Percentiles rank a stretch among this genome's conserved stretches.
Conservation (phyloP, 2,888 invertebrate species). For the Drosophila formosana region DNA sequence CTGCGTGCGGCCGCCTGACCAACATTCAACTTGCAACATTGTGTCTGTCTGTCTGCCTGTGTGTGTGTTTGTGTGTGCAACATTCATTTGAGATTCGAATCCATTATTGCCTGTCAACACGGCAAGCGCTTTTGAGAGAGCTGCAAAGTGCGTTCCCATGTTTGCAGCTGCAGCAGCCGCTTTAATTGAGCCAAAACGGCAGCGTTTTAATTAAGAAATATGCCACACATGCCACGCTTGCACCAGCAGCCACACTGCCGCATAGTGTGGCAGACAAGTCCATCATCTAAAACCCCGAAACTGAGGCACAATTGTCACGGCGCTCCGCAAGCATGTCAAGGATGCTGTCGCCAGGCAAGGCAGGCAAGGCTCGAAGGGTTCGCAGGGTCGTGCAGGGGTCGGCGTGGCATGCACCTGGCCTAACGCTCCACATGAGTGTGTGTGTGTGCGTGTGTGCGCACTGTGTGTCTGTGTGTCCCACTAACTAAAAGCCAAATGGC, state of each 20-base stretch:
- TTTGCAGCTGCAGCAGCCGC: slow-evolving; percentile 22
- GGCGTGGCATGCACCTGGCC: slow-evolving; percentile 40
- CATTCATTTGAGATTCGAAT: slow-evolving; percentile 7
- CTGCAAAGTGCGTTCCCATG: slow-evolving; percentile 58
- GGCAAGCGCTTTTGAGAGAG: slow-evolving; percentile 12
- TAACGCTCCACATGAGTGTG: not conserved
- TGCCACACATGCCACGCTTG: slow-evolving; percentile 20
- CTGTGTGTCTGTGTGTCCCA: slow-evolving; percentile 29
- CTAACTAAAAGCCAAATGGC: slow-evolving; percentile 74
- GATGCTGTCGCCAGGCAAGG: slow-evolving; percentile 62
- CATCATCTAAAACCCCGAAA: slow-evolving; percentile 29
- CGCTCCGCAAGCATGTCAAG: slow-evolving; percentile 73
- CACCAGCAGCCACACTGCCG: slow-evolving; percentile 1
- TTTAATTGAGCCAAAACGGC: slow-evolving; percentile 63
- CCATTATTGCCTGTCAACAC: slow-evolving; percentile 31
- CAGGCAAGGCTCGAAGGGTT: slow-evolving; percentile 27
- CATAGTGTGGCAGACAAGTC: slow-evolving; percentile 28
- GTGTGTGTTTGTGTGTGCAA: slow-evolving; percentile 1
- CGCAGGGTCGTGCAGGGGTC: slow-evolving; percentile 15
- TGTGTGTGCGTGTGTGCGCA: not conserved
- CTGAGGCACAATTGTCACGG: slow-evolving; percentile 69
- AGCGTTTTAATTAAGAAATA: slow-evolving; percentile 67
- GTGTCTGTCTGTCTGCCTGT: not conserved
- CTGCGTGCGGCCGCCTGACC: slow-evolving; percentile 19
- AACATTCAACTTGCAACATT: slow-evolving; percentile 10